Percentiles rank a stretch among this genome's conserved stretches.
phyloP scores from a whole-genome alignment of 2,888 invertebrate genomes.

The Acronicta leporina region DNA sequence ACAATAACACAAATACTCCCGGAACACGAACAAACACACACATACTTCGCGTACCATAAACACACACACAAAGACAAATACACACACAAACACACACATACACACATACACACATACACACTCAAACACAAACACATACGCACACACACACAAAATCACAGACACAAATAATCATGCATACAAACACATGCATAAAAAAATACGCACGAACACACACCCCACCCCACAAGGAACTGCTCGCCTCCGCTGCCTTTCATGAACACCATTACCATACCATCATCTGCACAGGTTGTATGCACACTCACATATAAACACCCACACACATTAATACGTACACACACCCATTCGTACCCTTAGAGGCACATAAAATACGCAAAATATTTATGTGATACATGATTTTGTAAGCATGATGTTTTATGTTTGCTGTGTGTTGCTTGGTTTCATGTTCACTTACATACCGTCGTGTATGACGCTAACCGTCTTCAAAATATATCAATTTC shows the following conservation, averaged over 20 bases:
- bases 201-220: neutral
- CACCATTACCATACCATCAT: no score
- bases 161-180: conserved; percentile 61
- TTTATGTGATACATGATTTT: conserved; percentile 5
- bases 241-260: no score
- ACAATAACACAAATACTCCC: conserved; percentile 68
- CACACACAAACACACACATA: conserved; percentile 25
- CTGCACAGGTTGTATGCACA: no score
- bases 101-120: neutral
- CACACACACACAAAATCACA: conserved; percentile 57
- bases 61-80: conserved; percentile 68
- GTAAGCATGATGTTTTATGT: conserved; percentile 33
- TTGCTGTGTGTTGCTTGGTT: conserved; percentile 44
- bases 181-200: neutral
- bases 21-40: neutral
- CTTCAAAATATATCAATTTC: no score
- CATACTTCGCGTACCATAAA: conserved; percentile 37
- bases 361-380: neutral
- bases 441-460: conserved; percentile 16
- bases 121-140: conserved; percentile 44
- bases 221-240: no score
- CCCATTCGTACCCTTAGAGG: no score
- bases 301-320: conserved; percentile 49
- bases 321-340: conserved; percentile 31
- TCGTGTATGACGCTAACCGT: no score